These are phyloP conservation scores for Channa argus DNA, from an alignment of 2,113 vertebrate species.

Conservation along the genomic window DNA sequence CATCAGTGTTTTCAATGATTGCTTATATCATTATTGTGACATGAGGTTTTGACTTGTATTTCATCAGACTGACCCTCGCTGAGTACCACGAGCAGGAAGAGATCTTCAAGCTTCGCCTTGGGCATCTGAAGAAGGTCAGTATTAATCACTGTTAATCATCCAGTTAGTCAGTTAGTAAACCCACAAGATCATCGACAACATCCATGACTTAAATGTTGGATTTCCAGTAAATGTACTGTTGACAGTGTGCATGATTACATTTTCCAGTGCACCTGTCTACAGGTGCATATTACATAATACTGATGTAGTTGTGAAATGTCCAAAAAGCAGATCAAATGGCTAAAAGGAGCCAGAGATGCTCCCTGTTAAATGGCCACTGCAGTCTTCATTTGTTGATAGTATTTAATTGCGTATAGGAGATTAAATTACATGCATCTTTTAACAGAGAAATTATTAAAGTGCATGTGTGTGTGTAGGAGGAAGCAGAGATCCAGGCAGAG, in stretches of 20 bases:
- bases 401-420: neutral
- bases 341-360: neutral
- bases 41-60: slow-evolving; percentile 26
- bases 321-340: neutral
- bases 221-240: neutral
- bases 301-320: neutral
- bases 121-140: slow-evolving; percentile 97
- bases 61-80: slow-evolving; percentile 91
- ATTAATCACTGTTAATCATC: neutral
- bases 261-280: neutral
- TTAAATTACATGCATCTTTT: neutral
- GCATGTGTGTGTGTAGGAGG: slow-evolving; percentile 84
- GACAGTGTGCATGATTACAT: neutral
- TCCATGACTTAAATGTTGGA: neutral
- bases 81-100: slow-evolving; percentile 99
- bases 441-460: neutral
- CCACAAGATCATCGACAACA: neutral
- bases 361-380: neutral
- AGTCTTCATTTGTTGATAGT: neutral
- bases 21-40: neutral
- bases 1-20: neutral
- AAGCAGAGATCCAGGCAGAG: slow-evolving; percentile 98
- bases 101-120: slow-evolving; percentile 98
- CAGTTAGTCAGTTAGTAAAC: neutral
- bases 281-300: neutral